Evolutionary conservation across 2,797 vertebrate species (phyloP).

Genomic region (Trichosurus vulpecula): DNA sequence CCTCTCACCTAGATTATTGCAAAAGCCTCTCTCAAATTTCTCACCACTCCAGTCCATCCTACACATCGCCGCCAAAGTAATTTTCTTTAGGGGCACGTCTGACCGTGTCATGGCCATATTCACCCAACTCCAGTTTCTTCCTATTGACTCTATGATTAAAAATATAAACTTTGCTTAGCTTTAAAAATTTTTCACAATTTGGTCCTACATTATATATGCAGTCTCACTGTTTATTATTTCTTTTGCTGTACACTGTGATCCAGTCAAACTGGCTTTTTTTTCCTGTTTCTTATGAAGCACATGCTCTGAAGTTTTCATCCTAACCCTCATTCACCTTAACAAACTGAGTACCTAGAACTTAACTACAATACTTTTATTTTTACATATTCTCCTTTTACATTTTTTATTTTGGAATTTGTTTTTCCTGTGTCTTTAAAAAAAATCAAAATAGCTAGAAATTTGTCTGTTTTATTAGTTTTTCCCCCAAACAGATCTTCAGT

Average conservation of each 20-base stretch:
- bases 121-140: background rate
- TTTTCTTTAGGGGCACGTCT: background rate
- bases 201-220: background rate
- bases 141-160: background rate
- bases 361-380: background rate
- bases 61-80: background rate
- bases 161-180: background rate
- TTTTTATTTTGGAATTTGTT: background rate
- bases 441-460: background rate
- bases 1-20: background rate
- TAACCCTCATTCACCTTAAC: background rate
- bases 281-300: background rate
- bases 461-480: background rate
- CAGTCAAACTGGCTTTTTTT: background rate
- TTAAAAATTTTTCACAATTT: background rate
- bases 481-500: background rate
- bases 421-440: background rate
- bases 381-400: background rate
- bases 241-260: background rate
- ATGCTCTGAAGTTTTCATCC: background rate
- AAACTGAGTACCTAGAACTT: background rate
- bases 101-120: background rate
- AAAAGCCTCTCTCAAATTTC: background rate
- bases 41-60: background rate
- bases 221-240: background rate